Evolutionary conservation across 2,888 invertebrate species (phyloP).

Genomic region (Cerastoderma edule): DNA sequence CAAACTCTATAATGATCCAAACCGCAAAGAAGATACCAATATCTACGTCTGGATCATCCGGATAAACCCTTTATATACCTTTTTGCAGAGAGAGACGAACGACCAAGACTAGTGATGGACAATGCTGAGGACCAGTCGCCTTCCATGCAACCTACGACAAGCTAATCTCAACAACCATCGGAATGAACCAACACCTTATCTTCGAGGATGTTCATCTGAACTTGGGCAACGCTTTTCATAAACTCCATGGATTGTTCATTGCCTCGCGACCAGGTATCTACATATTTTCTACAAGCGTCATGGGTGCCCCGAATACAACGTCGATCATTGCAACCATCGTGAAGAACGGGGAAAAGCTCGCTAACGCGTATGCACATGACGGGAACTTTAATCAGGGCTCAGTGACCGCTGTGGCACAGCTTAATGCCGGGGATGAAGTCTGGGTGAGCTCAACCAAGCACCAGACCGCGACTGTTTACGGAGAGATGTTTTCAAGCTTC

Average conservation of each 20-base stretch:
- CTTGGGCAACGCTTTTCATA: slow-evolving; percentile 4
- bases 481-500: slow-evolving; percentile 1
- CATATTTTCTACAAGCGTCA: slow-evolving; percentile 7
- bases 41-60: too few relatives aligned
- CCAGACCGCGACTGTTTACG: neutral
- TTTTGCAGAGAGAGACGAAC: too few relatives aligned
- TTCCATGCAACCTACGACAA: slow-evolving; percentile 22
- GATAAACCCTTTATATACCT: too few relatives aligned
- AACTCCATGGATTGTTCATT: slow-evolving; percentile 8
- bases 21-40: too few relatives aligned
- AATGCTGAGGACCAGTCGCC: slow-evolving; percentile 12
- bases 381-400: slow-evolving; percentile 15
- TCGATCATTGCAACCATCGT: neutral
- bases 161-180: neutral
- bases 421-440: slow-evolving; percentile 12
- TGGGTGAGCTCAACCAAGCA: neutral
- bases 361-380: neutral
- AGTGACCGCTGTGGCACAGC: neutral
- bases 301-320: neutral
- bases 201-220: slow-evolving; percentile 11
- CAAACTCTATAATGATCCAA: too few relatives aligned
- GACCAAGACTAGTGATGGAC: neutral
- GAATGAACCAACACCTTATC: neutral
- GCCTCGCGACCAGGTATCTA: slow-evolving; percentile 10
- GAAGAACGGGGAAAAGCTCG: neutral